These are phyloP conservation scores for Pseudococcus longispinus DNA, from an alignment of 2,888 invertebrate genomes.

Conservation along the genomic window DNA sequence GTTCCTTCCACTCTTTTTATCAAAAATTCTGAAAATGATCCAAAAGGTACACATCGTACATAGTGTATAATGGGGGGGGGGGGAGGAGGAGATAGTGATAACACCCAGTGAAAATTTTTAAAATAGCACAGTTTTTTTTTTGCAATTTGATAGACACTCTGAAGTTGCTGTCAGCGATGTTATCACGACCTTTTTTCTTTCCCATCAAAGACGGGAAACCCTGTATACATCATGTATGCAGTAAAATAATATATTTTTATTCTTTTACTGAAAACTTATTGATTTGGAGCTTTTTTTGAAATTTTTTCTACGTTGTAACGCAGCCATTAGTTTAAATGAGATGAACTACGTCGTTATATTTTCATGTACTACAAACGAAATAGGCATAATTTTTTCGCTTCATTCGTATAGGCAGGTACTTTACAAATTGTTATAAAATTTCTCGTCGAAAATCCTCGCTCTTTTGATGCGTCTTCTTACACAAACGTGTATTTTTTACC, in stretches of 20 bases:
- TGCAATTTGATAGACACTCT: too few relatives aligned
- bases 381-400: constrained; percentile 9
- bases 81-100: too few relatives aligned
- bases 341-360: constrained; percentile 12
- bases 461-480: neutral
- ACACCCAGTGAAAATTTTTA: too few relatives aligned
- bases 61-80: too few relatives aligned
- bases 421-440: constrained; percentile 3
- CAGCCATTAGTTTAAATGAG: constrained; percentile 28
- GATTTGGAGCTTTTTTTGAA: neutral
- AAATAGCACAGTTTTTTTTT: too few relatives aligned
- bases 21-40: too few relatives aligned
- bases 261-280: neutral
- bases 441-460: neutral
- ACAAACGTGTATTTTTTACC: neutral
- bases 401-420: constrained; percentile 10
- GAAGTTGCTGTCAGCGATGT: too few relatives aligned
- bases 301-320: neutral
- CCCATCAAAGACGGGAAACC: too few relatives aligned
- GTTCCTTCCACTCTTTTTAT: too few relatives aligned
- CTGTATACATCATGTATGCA: neutral
- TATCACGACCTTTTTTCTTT: too few relatives aligned
- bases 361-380: constrained; percentile 4
- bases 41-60: too few relatives aligned
- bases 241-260: neutral